Base-by-base conservation (phyloP, 2,888 invertebrate genomes). In the Slavum lentiscoides region DNA sequence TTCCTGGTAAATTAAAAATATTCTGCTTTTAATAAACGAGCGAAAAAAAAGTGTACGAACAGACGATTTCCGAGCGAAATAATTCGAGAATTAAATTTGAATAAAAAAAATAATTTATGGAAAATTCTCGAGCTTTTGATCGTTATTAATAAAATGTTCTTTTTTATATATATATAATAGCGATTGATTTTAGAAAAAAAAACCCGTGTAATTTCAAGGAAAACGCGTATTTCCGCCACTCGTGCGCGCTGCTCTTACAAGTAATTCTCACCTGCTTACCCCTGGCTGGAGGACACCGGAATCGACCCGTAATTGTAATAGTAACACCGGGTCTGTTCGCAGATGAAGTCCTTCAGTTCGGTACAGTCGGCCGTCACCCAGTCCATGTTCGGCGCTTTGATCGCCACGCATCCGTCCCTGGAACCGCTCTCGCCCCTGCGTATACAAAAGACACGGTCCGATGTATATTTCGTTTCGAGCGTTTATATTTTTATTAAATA, bases 241-340 rank as follows among this genome's bases (percentile, higher is more conserved):
- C 9, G 7, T 43, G 43, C 43, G 43, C 55, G 19, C 19, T 6
- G 19, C 19, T 6, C 49, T 55, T 19, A 17, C 19, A 55, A 55
- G 55, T 55, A 80, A 82, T 82, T 83, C 92, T 92, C 92, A 92
- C 92, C 92, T 92, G 85, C 93, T 94, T 94, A 94, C 94, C 94
- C 94, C 93, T 94, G 94, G 90, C 93, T 91, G 85, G 93, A 92
- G 87, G 93, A 93, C 86, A 94, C 94, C 87, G 93, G 93, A 89
- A 94, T 94, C 87, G 93, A 93, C 87, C 94, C 94, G 88, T 94
- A 94, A 89, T 94, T 94, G 89, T 94, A 94, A 89, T 94, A 94
- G 88, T 94, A 94, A 89, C 94, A 94, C 86, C 94, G 91, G 83
- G 94, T 94, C 89, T 94, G 94, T 88, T 94, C 94, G 88, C 94